Base-by-base conservation (phyloP, 2,888 invertebrate genomes). In the Allophyes oxyacanthae region DNA sequence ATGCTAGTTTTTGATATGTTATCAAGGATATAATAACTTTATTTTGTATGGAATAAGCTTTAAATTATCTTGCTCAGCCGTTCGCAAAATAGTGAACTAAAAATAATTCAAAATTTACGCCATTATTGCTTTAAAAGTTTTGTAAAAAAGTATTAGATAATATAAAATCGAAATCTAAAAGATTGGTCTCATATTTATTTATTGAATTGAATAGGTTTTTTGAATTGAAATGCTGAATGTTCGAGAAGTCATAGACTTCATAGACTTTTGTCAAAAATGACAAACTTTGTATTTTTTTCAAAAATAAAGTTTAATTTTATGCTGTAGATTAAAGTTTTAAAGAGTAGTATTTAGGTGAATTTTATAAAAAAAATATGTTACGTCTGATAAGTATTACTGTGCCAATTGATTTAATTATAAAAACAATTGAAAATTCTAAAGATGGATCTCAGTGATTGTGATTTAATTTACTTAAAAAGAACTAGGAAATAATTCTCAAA, bases 371-470 rank as follows among this genome's bases (percentile, higher is more conserved):
- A 28, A 44, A 34, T 37, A 0, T 37, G 32, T 45, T 66, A 53
- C 64, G 55, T 25, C 65, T 43, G 55, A 54, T 49, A 26, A 50
- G 8, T 61, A 50, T 52, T 41, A 56, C 40, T 41, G 64, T 58
- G 67, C 70, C 67, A 67, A 69, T 40, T 13, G 6, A 41, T 26
- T 50, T 41, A 32, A 50, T 53, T 40, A 52, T 54, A 51, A 26
- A 14, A 2, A 49, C 30, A 10, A 33, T 36, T 28, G 36, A 46
- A 45, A 60, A 42, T 53, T 45, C 28, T 10, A 42, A 53, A 63
- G 56, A n/a, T 32, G 2, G 67, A 75, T 75, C 75, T 75, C 75
- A 45, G 4, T 56, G 30, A 71, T 45, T 66, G 55, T 74, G 55
- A 58, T 54, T 52, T 37, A n/a, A 51, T 42, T 55, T 54, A 52